phyloP scores from a whole-genome alignment of 2,797 vertebrate species.

The Hapalemur alaotrensis region DNA sequence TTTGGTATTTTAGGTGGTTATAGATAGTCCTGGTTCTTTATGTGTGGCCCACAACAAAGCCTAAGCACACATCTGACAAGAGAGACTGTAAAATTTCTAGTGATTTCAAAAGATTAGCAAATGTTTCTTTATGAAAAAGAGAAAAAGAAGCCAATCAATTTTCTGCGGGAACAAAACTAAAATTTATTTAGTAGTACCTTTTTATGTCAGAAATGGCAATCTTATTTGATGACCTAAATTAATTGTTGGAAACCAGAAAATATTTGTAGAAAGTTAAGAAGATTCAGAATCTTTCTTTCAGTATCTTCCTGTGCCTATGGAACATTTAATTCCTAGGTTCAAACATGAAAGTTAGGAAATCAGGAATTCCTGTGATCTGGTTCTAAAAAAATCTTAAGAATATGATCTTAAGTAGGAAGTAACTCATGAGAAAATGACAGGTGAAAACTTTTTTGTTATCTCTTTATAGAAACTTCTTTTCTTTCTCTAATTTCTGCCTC shows the following conservation, averaged over 20 bases:
- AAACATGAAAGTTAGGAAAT: background rate
- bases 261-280: background rate
- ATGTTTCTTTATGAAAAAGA: background rate
- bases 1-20: background rate
- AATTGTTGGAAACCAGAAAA: background rate
- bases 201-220: background rate
- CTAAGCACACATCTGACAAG: background rate
- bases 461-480: background rate
- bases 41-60: background rate
- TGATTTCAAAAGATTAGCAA: background rate
- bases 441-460: background rate
- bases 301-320: background rate
- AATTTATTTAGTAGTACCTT: background rate
- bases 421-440: background rate
- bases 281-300: background rate
- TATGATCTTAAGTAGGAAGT: background rate
- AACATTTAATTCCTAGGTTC: background rate
- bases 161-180: background rate
- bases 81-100: background rate
- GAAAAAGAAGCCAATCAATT: background rate
- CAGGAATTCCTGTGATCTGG: background rate
- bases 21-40: background rate
- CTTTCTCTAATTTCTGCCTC: background rate
- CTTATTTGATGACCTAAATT: background rate
- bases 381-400: background rate